phyloP scores from a whole-genome alignment of 2,888 invertebrate species.

The Isotomurus palustris region DNA sequence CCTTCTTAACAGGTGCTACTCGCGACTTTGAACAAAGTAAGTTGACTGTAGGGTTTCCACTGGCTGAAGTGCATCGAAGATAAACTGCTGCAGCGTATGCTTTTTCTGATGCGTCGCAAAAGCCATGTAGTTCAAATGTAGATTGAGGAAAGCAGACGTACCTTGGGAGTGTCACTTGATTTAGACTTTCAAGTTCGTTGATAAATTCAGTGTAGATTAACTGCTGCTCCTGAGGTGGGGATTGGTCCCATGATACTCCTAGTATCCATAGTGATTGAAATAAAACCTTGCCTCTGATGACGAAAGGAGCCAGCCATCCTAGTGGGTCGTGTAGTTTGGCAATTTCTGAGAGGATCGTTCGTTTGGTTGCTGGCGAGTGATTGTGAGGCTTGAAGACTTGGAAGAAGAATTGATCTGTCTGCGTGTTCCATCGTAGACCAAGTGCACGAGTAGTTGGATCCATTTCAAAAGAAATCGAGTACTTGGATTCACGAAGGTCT shows the following conservation, averaged over 20 bases:
- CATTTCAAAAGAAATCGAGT: background rate
- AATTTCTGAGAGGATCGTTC: slow-evolving; percentile 40
- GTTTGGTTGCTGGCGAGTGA: slow-evolving; percentile 26
- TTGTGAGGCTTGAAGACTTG: background rate
- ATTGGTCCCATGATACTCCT: slow-evolving; percentile 45
- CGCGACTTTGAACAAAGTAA: slow-evolving; percentile 21
- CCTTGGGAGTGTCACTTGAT: background rate
- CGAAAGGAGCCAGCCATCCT: slow-evolving; percentile 38
- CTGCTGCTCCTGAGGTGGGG: slow-evolving; percentile 24
- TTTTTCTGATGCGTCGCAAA: slow-evolving; percentile 41
- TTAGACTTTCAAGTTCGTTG: background rate
- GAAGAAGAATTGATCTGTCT: slow-evolving; percentile 10
- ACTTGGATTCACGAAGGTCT: slow-evolving; percentile 5
- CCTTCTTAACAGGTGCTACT: slow-evolving; percentile 38
- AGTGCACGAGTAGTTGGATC: slow-evolving; percentile 17
- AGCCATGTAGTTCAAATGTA: slow-evolving; percentile 34
- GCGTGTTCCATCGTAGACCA: slow-evolving; percentile 25
- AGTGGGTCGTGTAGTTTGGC: slow-evolving; percentile 46
- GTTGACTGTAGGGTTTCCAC: background rate
- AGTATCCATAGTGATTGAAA: slow-evolving; percentile 42
- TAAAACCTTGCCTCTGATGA: slow-evolving; percentile 42
- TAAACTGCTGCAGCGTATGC: slow-evolving; percentile 45
- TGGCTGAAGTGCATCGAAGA: slow-evolving; percentile 11
- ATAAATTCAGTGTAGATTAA: background rate
- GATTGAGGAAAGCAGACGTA: background rate